Conservation (phyloP, 2,888 invertebrate genomes). For the Helicoverpa assulta region DNA sequence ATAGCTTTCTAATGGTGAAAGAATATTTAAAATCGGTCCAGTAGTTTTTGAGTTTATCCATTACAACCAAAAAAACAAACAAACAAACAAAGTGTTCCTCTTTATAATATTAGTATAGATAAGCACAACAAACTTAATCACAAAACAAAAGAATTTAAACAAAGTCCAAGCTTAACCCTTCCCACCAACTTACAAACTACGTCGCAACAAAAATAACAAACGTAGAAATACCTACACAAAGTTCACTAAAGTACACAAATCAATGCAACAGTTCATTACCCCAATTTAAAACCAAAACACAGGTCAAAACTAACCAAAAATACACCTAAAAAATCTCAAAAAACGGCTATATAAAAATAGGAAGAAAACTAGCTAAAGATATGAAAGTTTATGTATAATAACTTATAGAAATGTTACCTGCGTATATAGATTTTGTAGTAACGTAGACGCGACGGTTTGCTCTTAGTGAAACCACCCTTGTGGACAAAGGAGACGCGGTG, state of each 20-base stretch:
- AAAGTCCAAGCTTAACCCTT: too few species aligned
- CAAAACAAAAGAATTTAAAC: too few species aligned
- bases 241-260: slow-evolving; percentile 40
- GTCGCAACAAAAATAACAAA: neutral
- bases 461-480: slow-evolving; percentile 53
- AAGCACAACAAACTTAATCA: too few species aligned
- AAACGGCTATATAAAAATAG: neutral
- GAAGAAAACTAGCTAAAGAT: neutral
- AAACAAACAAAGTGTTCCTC: too few species aligned
- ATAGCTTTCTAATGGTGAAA: too few species aligned
- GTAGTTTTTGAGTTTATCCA: too few species aligned
- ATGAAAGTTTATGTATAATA: slow-evolving; percentile 20
- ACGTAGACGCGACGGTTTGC: neutral
- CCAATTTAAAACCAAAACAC: slow-evolving; percentile 22
- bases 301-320: neutral
- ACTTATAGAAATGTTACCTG: slow-evolving; percentile 43
- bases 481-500: slow-evolving; percentile 78
- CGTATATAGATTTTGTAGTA: neutral
- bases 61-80: too few species aligned
- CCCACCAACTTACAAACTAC: too few species aligned
- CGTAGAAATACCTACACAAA: neutral
- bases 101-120: too few species aligned
- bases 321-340: neutral
- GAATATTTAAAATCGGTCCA: too few species aligned
- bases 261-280: slow-evolving; percentile 37